Conservation (phyloP, 2,113 vertebrate genomes). For the Chaetura pelagica region DNA sequence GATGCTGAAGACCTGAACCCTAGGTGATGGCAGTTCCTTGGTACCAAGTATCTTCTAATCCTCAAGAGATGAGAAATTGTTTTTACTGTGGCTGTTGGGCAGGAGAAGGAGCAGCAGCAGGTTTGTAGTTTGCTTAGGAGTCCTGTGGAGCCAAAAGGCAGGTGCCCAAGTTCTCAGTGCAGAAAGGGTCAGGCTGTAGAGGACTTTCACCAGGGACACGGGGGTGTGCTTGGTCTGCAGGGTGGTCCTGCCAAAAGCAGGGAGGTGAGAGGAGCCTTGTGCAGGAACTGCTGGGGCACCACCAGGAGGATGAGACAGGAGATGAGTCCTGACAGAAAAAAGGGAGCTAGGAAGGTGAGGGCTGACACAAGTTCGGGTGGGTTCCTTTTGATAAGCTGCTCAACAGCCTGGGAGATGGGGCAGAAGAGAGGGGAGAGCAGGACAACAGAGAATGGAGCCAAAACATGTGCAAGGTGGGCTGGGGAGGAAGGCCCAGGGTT, state of each 20-base stretch:
- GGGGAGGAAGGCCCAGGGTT: not conserved
- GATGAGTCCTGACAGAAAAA: not conserved
- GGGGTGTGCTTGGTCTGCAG: fast-evolving
- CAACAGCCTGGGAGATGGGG: not conserved
- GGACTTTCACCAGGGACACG: not conserved
- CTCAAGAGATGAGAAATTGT: fast-evolving
- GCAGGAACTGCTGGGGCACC: not conserved
- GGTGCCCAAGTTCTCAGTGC: not conserved
- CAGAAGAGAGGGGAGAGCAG: not conserved
- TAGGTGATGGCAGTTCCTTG: not conserved
- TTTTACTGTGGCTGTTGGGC: not conserved
- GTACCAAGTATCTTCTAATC: not conserved
- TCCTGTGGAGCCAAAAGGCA: not conserved
- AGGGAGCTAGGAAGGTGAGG: not conserved
- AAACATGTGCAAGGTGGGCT: not conserved
- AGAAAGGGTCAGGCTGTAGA: fast-evolving
- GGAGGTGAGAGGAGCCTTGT: not conserved
- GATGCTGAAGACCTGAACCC: not conserved
- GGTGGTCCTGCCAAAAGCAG: not conserved
- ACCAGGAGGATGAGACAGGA: not conserved
- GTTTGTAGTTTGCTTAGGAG: not conserved
- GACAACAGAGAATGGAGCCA: not conserved
- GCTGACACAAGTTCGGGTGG: fast-evolving
- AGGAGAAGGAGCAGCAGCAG: not conserved
- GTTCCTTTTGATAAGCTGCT: not conserved